Conservation (phyloP, 2,888 invertebrate species). For the Trimorus sp. region DNA sequence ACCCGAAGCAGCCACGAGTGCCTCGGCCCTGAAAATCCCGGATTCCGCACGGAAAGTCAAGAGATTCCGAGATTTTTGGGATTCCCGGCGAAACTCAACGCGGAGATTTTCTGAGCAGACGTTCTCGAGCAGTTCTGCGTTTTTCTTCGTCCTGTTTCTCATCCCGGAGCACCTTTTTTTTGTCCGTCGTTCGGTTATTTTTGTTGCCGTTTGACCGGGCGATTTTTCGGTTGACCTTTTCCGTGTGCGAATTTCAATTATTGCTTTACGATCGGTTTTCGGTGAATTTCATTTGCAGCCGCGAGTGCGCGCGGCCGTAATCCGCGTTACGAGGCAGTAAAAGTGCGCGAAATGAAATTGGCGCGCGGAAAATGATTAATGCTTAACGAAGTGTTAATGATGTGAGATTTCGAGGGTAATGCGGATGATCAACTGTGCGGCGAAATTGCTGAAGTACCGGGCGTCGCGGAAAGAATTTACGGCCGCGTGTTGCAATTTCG, state of each 20-base stretch:
- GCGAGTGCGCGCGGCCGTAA: constrained; percentile 17
- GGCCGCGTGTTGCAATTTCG: not conserved
- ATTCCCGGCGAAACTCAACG: constrained; percentile 33
- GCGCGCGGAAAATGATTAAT: constrained; percentile 16
- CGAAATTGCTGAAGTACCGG: constrained; percentile 1
- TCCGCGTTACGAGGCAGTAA: constrained; percentile 18
- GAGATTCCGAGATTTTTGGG: constrained; percentile 54
- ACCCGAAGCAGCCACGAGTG: constrained; percentile 37
- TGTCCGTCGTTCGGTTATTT: not conserved
- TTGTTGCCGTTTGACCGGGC: not conserved
- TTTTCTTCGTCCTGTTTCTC: constrained; percentile 1
- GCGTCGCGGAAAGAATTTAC: not conserved
- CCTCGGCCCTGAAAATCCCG: constrained; percentile 58
- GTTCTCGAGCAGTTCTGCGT: constrained; percentile 12
- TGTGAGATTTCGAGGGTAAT: not conserved
- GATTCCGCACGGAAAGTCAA: constrained; percentile 52
- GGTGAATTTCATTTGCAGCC: constrained; percentile 18
- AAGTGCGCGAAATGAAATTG: constrained; percentile 18
- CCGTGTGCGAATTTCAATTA: constrained; percentile 26
- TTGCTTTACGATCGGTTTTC: constrained; percentile 34
- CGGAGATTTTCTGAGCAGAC: not conserved
- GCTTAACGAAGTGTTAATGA: constrained; percentile 39
- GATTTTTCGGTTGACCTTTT: not conserved
- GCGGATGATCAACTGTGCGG: constrained; percentile 4
- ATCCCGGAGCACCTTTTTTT: too few species aligned